These are phyloP conservation scores for Brachyptera putata DNA, from an alignment of 2,888 invertebrate species.

Conservation along the genomic window DNA sequence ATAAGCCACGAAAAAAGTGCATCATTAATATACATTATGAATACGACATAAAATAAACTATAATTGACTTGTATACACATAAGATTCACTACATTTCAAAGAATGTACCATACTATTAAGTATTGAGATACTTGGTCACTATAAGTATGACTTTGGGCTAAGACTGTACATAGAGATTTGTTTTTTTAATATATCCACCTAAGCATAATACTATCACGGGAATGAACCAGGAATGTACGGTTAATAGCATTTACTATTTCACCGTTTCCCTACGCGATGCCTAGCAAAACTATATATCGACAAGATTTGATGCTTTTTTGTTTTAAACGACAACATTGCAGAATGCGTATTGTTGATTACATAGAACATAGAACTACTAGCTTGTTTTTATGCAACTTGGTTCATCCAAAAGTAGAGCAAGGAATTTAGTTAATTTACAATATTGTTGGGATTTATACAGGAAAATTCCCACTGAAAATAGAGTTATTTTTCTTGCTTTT, in stretches of 20 bases:
- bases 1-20: neutral
- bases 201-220: neutral
- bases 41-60: constrained; percentile 1
- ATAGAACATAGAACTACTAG: neutral
- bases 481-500: neutral
- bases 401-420: neutral
- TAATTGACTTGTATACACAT: constrained; percentile 10
- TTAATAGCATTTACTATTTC: neutral
- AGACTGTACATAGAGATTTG: neutral
- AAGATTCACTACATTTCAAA: constrained; percentile 1
- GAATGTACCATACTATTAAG: neutral
- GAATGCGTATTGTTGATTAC: neutral
- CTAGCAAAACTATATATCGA: constrained; percentile 5
- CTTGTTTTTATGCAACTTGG: neutral
- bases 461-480: too few species aligned
- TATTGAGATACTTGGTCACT: neutral
- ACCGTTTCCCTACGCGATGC: neutral
- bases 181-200: neutral
- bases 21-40: neutral
- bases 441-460: too few species aligned
- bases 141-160: neutral
- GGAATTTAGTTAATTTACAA: neutral
- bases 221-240: constrained; percentile 5
- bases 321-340: neutral
- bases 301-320: constrained; percentile 5